Evolutionary conservation across 2,113 vertebrate species (phyloP), one percentile per base, ranked within the genome.

Genomic region (Lagenorhynchus albirostris): DNA sequence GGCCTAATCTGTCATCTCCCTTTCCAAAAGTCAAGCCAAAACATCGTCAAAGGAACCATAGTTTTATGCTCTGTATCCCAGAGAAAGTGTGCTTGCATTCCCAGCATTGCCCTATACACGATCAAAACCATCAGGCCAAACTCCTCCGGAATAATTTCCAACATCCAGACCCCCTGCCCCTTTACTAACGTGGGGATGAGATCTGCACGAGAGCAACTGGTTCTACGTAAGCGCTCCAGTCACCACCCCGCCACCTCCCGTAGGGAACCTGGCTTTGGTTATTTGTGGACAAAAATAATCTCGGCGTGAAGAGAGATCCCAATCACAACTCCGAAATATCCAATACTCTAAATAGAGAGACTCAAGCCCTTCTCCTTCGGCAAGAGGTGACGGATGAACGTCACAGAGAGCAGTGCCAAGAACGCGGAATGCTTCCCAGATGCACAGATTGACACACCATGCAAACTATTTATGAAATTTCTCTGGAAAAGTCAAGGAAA

Each of bases 361-460:
- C 81, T 91, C 88, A 93, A 93, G 85, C 97, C 95, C 79, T 98
- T 95, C 97, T 98, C 91, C 50, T 98, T 96, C 97, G 1, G 91
- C 98, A 93, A 98, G 98, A 97, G 98, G 98, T 95, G 92, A 97
- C 8, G 26, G 36, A 95, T 86, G 2, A 97, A 97, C 97, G 95
- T 98, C 98, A 98, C 97, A 21, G 12, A 92, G 31, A 90, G 5
- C 62, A 60, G 95, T 98, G 98, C 98, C 98, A 99, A 98, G 98
- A 97, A 98, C 33, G 79, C 91, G 12, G 98, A 98, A 99, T 98
- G 98, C 95, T 98, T 98, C 98, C 98, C 99, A 99, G 99, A 99
- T 98, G 98, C 98, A 97, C 95, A 95, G 97, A 98, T 97, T 98
- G 98, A 98, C 98, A 98, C 96, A 98, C 98, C 98, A 97, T 97